Conservation (phyloP, 2,888 invertebrate genomes). For the Ectobius pallidus region DNA sequence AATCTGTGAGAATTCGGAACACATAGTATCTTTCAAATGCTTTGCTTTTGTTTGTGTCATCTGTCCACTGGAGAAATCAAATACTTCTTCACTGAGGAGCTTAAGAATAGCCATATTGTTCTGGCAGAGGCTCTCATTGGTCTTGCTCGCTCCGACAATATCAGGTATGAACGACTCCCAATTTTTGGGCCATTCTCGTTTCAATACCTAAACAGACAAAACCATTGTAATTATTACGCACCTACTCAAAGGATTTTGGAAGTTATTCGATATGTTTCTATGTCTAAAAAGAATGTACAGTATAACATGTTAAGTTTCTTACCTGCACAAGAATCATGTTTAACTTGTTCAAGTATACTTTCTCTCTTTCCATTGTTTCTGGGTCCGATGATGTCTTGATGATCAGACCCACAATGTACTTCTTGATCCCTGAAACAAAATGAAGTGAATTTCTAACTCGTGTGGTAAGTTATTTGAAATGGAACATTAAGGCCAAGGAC, state of each 20-base stretch:
- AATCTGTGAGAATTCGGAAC: constrained; percentile 97
- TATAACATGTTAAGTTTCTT: too few species aligned
- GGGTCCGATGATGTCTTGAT: constrained; percentile 97
- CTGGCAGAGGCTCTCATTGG: constrained; percentile 98
- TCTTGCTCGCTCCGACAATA: constrained; percentile 98
- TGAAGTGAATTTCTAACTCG: too few species aligned
- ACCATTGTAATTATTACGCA: too few species aligned
- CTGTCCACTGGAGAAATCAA: constrained; percentile 97
- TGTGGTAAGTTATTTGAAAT: too few species aligned
- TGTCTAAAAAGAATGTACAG: background rate
- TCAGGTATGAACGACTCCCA: constrained; percentile 99
- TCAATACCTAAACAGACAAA: constrained; percentile 73
- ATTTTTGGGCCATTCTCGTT: constrained; percentile 99
- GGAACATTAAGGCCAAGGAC: too few species aligned
- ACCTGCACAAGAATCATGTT: constrained; percentile 99
- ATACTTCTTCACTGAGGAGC: constrained; percentile 97
- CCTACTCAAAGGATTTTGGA: too few species aligned
- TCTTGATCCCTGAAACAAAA: constrained; percentile 83
- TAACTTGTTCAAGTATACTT: constrained; percentile 95
- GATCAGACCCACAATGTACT: constrained; percentile 97
- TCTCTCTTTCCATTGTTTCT: constrained; percentile 86
- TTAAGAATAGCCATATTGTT: constrained; percentile 99
- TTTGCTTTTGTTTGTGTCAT: constrained; percentile 99
- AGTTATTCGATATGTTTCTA: too few species aligned
- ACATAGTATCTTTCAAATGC: constrained; percentile 99